phyloP scores from a whole-genome alignment of 2,113 vertebrate genomes.

The Bungarus multicinctus region DNA sequence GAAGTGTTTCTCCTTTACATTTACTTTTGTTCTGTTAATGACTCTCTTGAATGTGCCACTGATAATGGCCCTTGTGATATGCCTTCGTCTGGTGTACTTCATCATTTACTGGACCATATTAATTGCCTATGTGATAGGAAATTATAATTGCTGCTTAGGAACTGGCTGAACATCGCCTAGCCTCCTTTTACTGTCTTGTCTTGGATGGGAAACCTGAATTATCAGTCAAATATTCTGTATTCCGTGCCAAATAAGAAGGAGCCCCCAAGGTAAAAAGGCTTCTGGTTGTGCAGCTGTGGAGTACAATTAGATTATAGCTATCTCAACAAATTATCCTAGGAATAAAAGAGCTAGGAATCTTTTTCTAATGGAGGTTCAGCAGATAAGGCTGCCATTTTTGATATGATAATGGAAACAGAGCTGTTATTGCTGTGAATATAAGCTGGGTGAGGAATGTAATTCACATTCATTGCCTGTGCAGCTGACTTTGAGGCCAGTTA shows the following conservation, averaged over 20 bases:
- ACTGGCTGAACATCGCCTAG: conserved; percentile 25
- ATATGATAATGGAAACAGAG: conserved; percentile 55
- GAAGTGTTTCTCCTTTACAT: neutral
- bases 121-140: conserved; percentile 12
- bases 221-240: conserved; percentile 54
- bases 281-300: conserved; percentile 66
- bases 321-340: conserved; percentile 67
- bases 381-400: conserved; percentile 54
- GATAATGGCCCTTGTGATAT: neutral
- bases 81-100: neutral
- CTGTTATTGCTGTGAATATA: conserved; percentile 52
- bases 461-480: rapidly evolving
- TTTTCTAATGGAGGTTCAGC: conserved; percentile 63
- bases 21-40: neutral
- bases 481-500: neutral
- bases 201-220: conserved; percentile 57
- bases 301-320: conserved; percentile 69
- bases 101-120: conserved; percentile 31
- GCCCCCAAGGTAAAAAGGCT: conserved; percentile 64
- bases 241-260: conserved; percentile 58
- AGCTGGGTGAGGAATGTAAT: conserved; percentile 42
- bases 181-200: conserved; percentile 49
- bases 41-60: neutral
- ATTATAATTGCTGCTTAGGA: conserved; percentile 40
- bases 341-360: conserved; percentile 57